Percentiles rank a stretch among this genome's conserved stretches.
phyloP scores from a whole-genome alignment of 2,113 vertebrate species.

The Puma concolor region DNA sequence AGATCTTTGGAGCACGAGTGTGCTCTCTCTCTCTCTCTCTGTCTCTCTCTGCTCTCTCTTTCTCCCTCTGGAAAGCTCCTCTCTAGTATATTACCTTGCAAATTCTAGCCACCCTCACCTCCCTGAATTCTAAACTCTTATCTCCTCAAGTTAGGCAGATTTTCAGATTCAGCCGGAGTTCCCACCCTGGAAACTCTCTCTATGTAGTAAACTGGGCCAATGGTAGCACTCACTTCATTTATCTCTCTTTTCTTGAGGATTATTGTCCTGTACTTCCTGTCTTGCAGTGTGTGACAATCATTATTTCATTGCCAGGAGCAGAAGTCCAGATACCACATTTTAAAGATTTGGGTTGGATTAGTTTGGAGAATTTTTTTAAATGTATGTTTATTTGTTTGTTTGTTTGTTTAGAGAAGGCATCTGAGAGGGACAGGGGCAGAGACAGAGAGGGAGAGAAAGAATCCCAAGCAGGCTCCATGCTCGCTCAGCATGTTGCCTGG shows the following conservation, averaged over 20 bases:
- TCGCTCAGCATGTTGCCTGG: too few relatives aligned
- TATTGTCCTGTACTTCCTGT: neutral
- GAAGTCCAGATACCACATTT: conserved; percentile 18
- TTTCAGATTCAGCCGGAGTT: neutral
- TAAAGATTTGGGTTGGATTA: neutral
- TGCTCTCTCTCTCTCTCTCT: neutral
- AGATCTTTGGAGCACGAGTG: neutral
- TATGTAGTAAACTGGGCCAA: neutral
- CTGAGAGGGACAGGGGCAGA: too few relatives aligned
- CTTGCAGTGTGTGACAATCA: neutral
- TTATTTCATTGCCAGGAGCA: neutral
- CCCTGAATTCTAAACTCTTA: conserved; percentile 27
- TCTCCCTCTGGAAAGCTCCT: neutral
- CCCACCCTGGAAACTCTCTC: neutral
- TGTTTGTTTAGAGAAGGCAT: too few relatives aligned
- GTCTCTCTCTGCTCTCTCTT: neutral
- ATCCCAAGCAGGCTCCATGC: too few relatives aligned
- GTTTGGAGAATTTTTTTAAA: neutral
- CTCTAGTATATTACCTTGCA: neutral
- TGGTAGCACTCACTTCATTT: neutral
- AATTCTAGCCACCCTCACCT: neutral
- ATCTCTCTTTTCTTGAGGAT: neutral
- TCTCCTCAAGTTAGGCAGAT: neutral
- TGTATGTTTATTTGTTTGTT: too few relatives aligned
- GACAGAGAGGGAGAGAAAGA: too few relatives aligned